phyloP scores from a whole-genome alignment of 1,140 invertebrate species.

The Trichoplusia ni region DNA sequence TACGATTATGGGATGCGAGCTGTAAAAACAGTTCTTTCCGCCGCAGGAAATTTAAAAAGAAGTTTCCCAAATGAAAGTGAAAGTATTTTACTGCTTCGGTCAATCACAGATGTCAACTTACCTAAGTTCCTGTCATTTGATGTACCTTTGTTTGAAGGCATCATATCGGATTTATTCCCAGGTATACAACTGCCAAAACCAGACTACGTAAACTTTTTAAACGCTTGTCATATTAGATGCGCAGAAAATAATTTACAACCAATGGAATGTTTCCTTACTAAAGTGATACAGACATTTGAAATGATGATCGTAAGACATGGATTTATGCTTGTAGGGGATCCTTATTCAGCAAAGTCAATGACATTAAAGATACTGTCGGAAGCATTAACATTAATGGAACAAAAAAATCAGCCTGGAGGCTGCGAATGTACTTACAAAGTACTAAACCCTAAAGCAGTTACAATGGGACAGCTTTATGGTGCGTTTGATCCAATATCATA shows the following conservation, averaged over 20 bases:
- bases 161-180: conserved; percentile 96
- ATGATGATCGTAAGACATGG: conserved; percentile 97
- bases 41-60: conserved; percentile 93
- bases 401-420: conserved; percentile 82
- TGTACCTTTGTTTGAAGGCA: conserved; percentile 94
- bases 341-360: conserved; percentile 91
- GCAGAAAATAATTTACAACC: conserved; percentile 88
- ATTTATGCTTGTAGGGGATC: conserved; percentile 96
- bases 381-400: conserved; percentile 86
- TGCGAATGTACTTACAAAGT: conserved; percentile 86
- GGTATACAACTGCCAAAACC: conserved; percentile 87
- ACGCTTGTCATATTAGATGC: conserved; percentile 81
- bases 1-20: conserved; percentile 97
- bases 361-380: conserved; percentile 88
- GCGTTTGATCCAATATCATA: conserved; percentile 94
- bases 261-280: conserved; percentile 86
- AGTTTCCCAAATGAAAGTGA: conserved; percentile 92
- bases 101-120: conserved; percentile 95
- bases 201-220: conserved; percentile 86
- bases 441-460: conserved; percentile 96
- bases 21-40: conserved; percentile 86
- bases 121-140: conserved; percentile 96
- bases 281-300: conserved; percentile 94
- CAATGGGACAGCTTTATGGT: conserved; percentile 95
- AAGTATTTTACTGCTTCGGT: conserved; percentile 89